These are phyloP conservation scores for Ypsolopha sequella DNA, from an alignment of 2,888 invertebrate species.

Conservation along the genomic window DNA sequence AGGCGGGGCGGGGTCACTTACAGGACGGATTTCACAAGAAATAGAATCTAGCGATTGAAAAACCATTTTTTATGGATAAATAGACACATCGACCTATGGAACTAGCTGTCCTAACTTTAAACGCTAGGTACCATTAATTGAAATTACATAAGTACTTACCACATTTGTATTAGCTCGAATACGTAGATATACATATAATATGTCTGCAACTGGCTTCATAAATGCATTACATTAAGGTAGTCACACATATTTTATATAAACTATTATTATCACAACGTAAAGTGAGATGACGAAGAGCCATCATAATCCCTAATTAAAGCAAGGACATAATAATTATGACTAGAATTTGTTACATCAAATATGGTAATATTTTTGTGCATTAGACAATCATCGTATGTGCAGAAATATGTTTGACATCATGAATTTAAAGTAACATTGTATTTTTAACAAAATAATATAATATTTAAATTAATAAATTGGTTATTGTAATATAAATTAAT, in stretches of 20 bases:
- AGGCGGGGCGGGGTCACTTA: too few relatives aligned
- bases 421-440: background rate
- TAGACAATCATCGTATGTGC: background rate
- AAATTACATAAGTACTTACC: too few relatives aligned
- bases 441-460: background rate
- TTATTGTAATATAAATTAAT: too few relatives aligned
- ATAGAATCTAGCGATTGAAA: too few relatives aligned
- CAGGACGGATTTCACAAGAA: too few relatives aligned
- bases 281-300: background rate
- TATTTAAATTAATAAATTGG: background rate
- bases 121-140: too few relatives aligned
- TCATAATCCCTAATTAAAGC: background rate
- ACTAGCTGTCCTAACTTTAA: too few relatives aligned
- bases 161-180: too few relatives aligned
- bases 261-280: background rate
- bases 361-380: background rate
- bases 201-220: background rate
- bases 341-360: background rate
- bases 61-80: too few relatives aligned
- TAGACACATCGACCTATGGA: too few relatives aligned
- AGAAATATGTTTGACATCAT: background rate
- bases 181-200: background rate
- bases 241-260: background rate
- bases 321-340: background rate
- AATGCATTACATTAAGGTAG: background rate